Conservation (phyloP, 1,140 invertebrate species). For the Chelonus insularis region DNA sequence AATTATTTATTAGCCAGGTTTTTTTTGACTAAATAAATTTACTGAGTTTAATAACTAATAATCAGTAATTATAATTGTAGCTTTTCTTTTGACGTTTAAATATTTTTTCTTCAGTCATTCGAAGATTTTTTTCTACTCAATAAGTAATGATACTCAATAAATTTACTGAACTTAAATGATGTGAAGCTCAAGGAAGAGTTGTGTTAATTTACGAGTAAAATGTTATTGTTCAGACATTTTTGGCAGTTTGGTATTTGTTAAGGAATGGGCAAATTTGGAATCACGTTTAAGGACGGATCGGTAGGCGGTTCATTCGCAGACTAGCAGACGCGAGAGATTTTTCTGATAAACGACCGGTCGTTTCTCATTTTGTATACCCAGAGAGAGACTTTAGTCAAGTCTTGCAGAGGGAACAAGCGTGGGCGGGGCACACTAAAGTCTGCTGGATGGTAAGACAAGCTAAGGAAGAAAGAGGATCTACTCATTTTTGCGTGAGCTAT, state of each 20-base stretch:
- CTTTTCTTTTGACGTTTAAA: no score
- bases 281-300: constrained; percentile 18
- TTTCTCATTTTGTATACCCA: constrained; percentile 49
- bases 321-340: constrained; percentile 38
- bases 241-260: not conserved
- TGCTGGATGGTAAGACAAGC: not conserved
- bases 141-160: no score
- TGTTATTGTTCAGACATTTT: no score
- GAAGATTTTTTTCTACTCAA: no score
- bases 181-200: no score
- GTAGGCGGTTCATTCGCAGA: constrained; percentile 27
- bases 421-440: constrained; percentile 41
- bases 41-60: no score
- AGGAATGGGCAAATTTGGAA: not conserved
- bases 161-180: no score
- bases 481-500: constrained; percentile 23
- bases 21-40: no score
- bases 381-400: constrained; percentile 39
- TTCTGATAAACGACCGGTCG: constrained; percentile 56
- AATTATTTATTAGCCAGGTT: no score
- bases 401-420: constrained; percentile 35
- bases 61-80: no score
- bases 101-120: no score
- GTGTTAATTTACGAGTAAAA: no score
- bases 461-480: not conserved